phyloP scores from a whole-genome alignment of 1,140 invertebrate species.

The Lordiphosa collinella region DNA sequence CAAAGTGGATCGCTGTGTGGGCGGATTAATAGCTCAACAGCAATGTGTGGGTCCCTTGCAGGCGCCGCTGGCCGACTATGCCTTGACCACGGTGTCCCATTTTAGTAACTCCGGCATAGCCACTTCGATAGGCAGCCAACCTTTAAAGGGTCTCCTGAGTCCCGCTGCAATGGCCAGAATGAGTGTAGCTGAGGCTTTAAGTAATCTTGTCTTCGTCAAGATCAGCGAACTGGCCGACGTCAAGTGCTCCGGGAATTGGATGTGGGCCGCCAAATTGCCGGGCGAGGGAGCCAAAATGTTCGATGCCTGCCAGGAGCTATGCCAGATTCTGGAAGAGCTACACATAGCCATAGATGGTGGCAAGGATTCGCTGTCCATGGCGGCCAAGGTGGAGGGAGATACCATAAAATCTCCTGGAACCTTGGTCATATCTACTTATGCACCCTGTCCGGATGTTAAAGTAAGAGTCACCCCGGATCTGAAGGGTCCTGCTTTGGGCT shows the following conservation, averaged over 20 bases:
- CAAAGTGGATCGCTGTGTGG: slow-evolving; percentile 97
- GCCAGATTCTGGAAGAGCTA: slow-evolving; percentile 89
- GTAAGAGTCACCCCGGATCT: slow-evolving; percentile 93
- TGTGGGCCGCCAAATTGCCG: slow-evolving; percentile 98
- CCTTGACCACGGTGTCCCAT: slow-evolving; percentile 92
- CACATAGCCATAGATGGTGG: slow-evolving; percentile 98
- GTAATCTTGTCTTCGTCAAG: slow-evolving; percentile 97
- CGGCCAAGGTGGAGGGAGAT: slow-evolving; percentile 87
- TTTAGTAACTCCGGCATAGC: slow-evolving; percentile 89
- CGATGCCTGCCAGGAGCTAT: slow-evolving; percentile 93
- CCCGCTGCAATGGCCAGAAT: slow-evolving; percentile 92
- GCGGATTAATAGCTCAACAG: slow-evolving; percentile 97
- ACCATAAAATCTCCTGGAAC: slow-evolving; percentile 95
- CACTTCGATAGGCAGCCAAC: slow-evolving; percentile 97
- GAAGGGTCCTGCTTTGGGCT: slow-evolving; percentile 83
- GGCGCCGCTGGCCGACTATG: slow-evolving; percentile 96
- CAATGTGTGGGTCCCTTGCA: slow-evolving; percentile 98
- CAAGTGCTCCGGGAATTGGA: slow-evolving; percentile 99
- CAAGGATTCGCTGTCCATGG: slow-evolving; percentile 99
- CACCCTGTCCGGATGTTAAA: slow-evolving; percentile 93
- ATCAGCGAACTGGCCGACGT: slow-evolving; percentile 92
- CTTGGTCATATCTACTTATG: slow-evolving; percentile 96
- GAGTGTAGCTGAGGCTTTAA: slow-evolving; percentile 95
- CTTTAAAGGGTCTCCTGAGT: slow-evolving; percentile 92
- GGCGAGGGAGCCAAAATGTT: slow-evolving; percentile 94